phyloP scores from a whole-genome alignment of 2,797 vertebrate genomes.

The Tragopan temminckii region DNA sequence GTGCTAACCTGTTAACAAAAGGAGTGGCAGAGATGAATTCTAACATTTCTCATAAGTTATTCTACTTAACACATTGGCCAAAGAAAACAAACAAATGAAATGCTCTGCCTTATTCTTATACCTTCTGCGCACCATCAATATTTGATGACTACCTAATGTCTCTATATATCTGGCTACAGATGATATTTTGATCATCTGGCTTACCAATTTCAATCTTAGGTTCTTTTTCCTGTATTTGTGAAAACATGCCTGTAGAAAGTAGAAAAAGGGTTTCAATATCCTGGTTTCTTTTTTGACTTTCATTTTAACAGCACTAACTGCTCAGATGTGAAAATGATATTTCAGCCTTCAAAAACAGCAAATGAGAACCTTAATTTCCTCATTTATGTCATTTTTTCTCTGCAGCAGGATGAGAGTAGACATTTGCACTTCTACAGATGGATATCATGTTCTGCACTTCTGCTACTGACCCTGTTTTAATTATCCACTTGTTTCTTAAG shows the following conservation, averaged over 20 bases:
- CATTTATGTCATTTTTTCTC: slow-evolving; percentile 2
- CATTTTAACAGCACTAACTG: slow-evolving; percentile 15
- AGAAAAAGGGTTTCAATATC: not conserved
- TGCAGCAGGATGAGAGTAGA: not conserved
- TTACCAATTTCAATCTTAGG: slow-evolving; percentile 9
- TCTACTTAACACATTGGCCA: slow-evolving; percentile 76
- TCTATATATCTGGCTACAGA: slow-evolving; percentile 36
- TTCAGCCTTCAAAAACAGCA: not conserved
- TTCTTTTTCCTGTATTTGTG: not conserved
- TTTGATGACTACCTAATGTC: slow-evolving; percentile 78
- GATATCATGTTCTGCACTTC: not conserved
- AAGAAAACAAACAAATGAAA: slow-evolving; percentile 71
- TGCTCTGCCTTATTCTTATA: slow-evolving; percentile 56
- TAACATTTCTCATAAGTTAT: slow-evolving; percentile 75
- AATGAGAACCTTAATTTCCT: not conserved
- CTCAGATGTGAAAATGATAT: not conserved
- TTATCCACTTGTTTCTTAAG: not conserved
- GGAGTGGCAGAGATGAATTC: slow-evolving; percentile 72
- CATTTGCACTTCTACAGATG: not conserved
- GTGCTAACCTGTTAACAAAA: slow-evolving; percentile 80
- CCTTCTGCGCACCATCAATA: slow-evolving; percentile 76
- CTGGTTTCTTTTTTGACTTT: not conserved
- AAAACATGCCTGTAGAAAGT: not conserved
- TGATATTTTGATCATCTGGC: slow-evolving; percentile 51
- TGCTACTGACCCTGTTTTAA: not conserved